Evolutionary conservation across 2,113 vertebrate genomes (phyloP).

Genomic region (Phaethon lepturus): DNA sequence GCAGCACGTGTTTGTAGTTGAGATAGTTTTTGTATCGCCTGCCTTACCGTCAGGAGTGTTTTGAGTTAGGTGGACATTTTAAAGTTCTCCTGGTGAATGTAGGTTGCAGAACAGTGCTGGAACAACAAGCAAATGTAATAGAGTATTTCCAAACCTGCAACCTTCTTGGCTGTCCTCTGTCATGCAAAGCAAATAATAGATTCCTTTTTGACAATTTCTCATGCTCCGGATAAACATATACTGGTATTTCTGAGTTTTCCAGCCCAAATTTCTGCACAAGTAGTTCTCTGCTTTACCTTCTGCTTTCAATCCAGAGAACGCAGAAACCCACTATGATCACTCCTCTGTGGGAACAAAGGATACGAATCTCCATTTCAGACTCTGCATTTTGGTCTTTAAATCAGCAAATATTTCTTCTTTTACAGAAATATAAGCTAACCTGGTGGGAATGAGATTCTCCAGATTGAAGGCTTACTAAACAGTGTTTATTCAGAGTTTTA

Average conservation of each 20-base stretch:
- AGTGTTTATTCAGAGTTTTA: background rate
- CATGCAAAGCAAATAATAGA: background rate
- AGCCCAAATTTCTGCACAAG: background rate
- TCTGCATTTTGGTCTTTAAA: background rate
- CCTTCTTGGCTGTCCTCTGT: background rate
- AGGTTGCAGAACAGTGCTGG: background rate
- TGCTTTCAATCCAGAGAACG: background rate
- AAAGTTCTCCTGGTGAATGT: background rate
- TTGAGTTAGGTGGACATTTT: background rate
- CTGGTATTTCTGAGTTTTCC: background rate
- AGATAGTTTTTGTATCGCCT: background rate
- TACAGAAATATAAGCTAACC: background rate
- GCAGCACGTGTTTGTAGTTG: background rate
- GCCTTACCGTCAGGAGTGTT: background rate
- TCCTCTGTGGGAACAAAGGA: background rate
- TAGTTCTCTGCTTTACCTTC: background rate
- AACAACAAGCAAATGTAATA: background rate
- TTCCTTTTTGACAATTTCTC: background rate
- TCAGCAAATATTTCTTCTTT: conserved; percentile 8
- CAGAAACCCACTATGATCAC: background rate
- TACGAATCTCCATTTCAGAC: background rate
- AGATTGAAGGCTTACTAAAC: background rate
- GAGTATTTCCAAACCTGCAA: background rate
- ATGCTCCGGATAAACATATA: background rate
- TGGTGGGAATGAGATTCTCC: conserved; percentile 6